A percentile compares a stretch with the other conserved stretches of the same genome.
Evolutionary conservation across 2,888 invertebrate genomes (phyloP).

Genomic region (Agrypnus murinus): DNA sequence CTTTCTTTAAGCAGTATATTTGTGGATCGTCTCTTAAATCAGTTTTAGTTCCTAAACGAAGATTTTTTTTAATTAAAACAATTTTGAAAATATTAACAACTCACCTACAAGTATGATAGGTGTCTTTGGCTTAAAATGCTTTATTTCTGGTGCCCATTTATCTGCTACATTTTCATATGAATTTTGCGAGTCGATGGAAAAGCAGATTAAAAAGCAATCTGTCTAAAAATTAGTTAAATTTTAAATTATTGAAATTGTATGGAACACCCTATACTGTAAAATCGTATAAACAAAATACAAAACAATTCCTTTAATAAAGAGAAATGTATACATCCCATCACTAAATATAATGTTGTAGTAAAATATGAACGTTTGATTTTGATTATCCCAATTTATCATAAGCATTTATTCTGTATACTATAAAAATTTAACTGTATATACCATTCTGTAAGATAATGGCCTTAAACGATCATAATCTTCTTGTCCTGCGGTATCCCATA

Average conservation of each 20-base stretch:
- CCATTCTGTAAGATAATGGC: constrained; percentile 88
- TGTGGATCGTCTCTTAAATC: constrained; percentile 77
- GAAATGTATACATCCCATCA: too few species aligned
- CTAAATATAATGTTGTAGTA: too few species aligned
- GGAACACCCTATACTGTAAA: background rate
- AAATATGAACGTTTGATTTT: too few species aligned
- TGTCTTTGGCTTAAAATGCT: constrained; percentile 82
- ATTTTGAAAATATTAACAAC: constrained; percentile 58
- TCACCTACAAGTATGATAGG: constrained; percentile 87
- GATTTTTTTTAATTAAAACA: background rate
- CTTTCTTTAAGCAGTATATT: constrained; percentile 75
- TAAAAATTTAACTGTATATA: too few species aligned
- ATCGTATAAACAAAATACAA: too few species aligned
- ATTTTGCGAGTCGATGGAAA: constrained; percentile 81
- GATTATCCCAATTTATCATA: too few species aligned
- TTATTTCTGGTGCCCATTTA: constrained; percentile 90
- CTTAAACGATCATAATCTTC: constrained; percentile 89
- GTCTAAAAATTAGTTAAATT: constrained; percentile 77
- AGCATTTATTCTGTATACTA: too few species aligned
- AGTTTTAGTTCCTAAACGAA: constrained; percentile 79
- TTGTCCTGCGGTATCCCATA: constrained; percentile 92
- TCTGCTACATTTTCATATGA: constrained; percentile 86
- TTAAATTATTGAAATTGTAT: constrained; percentile 2
- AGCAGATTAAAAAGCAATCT: constrained; percentile 88
- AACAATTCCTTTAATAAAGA: too few species aligned